These are phyloP conservation scores for Gobio occitaniae DNA, from an alignment of 2,797 vertebrate species.

Conservation along the genomic window DNA sequence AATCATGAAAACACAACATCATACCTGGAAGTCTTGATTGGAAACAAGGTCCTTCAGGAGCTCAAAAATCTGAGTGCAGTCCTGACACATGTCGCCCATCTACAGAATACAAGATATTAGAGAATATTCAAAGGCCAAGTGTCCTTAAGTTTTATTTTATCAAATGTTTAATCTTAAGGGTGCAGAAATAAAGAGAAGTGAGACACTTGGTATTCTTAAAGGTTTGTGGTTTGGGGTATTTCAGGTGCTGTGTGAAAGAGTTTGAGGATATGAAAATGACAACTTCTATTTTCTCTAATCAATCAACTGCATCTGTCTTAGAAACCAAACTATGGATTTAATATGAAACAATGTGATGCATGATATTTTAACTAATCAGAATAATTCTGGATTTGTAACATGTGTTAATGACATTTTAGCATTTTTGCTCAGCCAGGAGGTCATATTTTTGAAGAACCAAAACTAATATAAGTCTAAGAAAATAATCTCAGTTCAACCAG, in stretches of 20 bases:
- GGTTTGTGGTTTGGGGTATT: constrained; percentile 18
- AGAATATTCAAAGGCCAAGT: background rate
- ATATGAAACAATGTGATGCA: background rate
- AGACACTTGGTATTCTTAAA: background rate
- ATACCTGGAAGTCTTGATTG: constrained; percentile 75
- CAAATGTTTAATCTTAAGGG: background rate
- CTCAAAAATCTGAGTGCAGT: constrained; percentile 77
- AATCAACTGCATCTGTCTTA: background rate
- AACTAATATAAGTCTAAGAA: background rate
- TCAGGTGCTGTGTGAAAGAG: constrained; percentile 9
- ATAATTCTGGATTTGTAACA: background rate
- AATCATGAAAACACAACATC: background rate
- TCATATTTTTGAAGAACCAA: background rate
- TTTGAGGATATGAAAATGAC: constrained; percentile 32
- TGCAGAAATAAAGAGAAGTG: constrained; percentile 53
- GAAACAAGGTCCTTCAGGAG: constrained; percentile 73
- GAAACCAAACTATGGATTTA: background rate
- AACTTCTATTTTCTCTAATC: background rate
- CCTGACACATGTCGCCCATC: constrained; percentile 73
- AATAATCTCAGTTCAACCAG: background rate
- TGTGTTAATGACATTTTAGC: too few species aligned
- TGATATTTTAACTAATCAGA: background rate
- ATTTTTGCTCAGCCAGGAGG: background rate
- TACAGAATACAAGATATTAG: constrained; percentile 48
- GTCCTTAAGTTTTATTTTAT: background rate